phyloP scores from a whole-genome alignment of 2,797 vertebrate genomes.

The Mareca penelope region DNA sequence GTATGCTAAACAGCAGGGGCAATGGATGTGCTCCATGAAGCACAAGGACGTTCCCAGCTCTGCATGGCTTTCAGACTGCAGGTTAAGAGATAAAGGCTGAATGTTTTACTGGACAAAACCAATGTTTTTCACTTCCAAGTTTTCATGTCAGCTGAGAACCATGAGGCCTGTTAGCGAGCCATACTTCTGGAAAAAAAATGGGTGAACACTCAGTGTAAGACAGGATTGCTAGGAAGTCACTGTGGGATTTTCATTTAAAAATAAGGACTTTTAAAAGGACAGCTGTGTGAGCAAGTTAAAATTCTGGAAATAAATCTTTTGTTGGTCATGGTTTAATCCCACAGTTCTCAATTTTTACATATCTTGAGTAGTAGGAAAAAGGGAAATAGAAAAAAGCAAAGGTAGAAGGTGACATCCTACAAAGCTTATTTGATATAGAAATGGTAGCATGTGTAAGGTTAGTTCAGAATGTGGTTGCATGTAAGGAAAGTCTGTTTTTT shows the following conservation, averaged over 20 bases:
- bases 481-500: neutral
- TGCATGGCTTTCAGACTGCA: neutral
- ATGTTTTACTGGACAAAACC: neutral
- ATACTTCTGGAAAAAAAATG: neutral
- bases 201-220: neutral
- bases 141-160: neutral
- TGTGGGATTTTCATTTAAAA: neutral
- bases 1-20: neutral
- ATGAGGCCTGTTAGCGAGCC: neutral
- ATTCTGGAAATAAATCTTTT: neutral
- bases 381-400: neutral
- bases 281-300: neutral
- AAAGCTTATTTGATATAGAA: neutral
- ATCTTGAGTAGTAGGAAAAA: neutral
- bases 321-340: neutral
- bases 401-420: neutral
- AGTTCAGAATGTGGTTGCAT: neutral
- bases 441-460: neutral
- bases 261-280: neutral
- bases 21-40: fast-evolving
- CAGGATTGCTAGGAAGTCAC: neutral
- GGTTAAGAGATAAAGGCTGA: neutral
- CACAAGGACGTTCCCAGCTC: neutral
- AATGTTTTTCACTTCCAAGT: neutral
- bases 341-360: neutral